These are phyloP conservation scores for Chelmon rostratus DNA, from an alignment of 2,797 vertebrate species.

Conservation along the genomic window DNA sequence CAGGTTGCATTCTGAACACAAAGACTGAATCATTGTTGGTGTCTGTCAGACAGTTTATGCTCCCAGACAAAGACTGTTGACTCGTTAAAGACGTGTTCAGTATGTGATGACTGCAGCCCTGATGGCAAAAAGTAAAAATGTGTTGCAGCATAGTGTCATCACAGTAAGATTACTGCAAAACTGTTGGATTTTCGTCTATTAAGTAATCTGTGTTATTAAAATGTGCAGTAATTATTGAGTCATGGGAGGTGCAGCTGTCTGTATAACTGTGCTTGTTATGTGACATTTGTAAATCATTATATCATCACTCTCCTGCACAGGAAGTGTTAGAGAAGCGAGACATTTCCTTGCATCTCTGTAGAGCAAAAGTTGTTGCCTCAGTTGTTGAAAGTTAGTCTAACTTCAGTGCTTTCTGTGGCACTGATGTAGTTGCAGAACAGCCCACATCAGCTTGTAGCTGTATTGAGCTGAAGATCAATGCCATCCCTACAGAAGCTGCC, in stretches of 20 bases:
- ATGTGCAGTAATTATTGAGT: not conserved
- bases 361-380: not conserved
- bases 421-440: conserved; percentile 21
- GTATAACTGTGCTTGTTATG: not conserved
- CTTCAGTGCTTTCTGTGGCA: not conserved
- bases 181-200: not conserved
- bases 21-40: not conserved
- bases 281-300: not conserved
- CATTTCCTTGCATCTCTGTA: not conserved
- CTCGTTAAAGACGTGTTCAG: not conserved
- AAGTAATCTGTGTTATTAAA: not conserved
- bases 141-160: not conserved
- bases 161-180: not conserved
- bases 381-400: conserved; percentile 14
- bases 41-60: not conserved
- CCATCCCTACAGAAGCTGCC: conserved; percentile 27
- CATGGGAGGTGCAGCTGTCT: not conserved
- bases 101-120: not conserved
- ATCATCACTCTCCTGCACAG: conserved; percentile 9
- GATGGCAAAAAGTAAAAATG: not conserved
- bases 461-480: conserved; percentile 60
- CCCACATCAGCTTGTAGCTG: conserved; percentile 35
- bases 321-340: not conserved
- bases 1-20: not conserved
- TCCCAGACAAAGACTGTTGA: not conserved